phyloP scores from a whole-genome alignment of 2,888 invertebrate genomes.

The Lacanobia oleracea region DNA sequence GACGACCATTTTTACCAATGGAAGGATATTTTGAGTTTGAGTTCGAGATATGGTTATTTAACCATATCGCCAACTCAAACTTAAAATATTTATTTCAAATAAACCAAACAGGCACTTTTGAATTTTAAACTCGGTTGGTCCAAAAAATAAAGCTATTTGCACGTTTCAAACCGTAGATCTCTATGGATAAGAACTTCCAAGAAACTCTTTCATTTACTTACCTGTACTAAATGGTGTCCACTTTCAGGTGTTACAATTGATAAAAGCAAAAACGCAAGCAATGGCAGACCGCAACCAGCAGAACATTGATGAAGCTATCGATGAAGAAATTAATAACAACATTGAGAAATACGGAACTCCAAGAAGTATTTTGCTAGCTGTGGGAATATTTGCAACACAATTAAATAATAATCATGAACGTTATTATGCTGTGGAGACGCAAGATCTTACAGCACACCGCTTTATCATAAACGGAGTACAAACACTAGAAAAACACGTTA shows the following conservation, averaged over 20 bases:
- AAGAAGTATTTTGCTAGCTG: rapidly evolving
- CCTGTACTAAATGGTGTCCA: background rate
- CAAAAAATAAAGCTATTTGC: too few species aligned
- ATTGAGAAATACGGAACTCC: rapidly evolving
- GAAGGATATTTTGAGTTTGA: too few species aligned
- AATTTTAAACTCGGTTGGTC: too few species aligned
- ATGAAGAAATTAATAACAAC: background rate
- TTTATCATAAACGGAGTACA: background rate
- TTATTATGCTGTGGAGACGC: background rate
- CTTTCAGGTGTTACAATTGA: background rate
- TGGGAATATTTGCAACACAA: background rate
- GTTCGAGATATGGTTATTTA: too few species aligned
- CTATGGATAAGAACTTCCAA: too few species aligned
- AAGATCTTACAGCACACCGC: background rate
- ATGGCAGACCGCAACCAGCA: background rate
- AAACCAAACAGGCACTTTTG: too few species aligned
- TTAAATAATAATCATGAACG: background rate
- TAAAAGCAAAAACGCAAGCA: background rate
- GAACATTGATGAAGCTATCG: background rate
- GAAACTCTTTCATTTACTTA: too few species aligned
- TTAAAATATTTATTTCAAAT: too few species aligned
- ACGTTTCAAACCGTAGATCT: too few species aligned
- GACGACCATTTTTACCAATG: background rate
- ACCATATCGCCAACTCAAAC: too few species aligned
- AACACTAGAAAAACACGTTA: background rate